phyloP scores from a whole-genome alignment of 2,113 vertebrate genomes.

The Casuarius casuarius region DNA sequence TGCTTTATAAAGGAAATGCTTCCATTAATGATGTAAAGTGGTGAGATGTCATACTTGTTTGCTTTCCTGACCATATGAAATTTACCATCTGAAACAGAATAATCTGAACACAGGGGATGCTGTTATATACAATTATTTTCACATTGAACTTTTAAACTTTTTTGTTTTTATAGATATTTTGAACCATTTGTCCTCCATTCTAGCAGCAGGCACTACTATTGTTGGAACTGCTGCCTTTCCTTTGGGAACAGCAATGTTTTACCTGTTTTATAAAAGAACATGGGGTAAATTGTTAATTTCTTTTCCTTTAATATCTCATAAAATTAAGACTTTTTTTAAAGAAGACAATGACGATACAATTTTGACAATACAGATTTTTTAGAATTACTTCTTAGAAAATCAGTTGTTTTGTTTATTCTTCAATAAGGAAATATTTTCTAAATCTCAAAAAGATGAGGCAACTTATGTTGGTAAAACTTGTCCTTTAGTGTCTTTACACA shows the following conservation, averaged over 20 bases:
- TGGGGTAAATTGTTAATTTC: neutral
- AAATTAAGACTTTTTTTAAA: neutral
- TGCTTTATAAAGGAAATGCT: neutral
- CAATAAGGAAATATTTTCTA: neutral
- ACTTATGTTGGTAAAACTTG: neutral
- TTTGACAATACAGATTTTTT: neutral
- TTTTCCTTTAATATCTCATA: neutral
- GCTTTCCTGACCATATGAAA: neutral
- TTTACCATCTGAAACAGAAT: neutral
- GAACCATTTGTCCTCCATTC: slow-evolving; percentile 37
- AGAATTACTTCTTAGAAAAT: neutral
- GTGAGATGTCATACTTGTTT: neutral
- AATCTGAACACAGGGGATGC: neutral
- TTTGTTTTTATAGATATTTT: slow-evolving; percentile 44
- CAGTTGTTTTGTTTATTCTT: neutral
- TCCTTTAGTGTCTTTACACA: neutral
- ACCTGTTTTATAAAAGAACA: slow-evolving; percentile 67
- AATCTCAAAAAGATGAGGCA: neutral
- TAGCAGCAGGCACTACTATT: slow-evolving; percentile 38
- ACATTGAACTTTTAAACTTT: slow-evolving; percentile 33
- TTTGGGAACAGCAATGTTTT: slow-evolving; percentile 46
- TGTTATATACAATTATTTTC: neutral
- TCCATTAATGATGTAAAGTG: neutral
- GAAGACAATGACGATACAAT: neutral
- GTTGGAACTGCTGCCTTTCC: slow-evolving; percentile 50